phyloP scores from a whole-genome alignment of 1,140 invertebrate species.

The Drosophila busckii region DNA sequence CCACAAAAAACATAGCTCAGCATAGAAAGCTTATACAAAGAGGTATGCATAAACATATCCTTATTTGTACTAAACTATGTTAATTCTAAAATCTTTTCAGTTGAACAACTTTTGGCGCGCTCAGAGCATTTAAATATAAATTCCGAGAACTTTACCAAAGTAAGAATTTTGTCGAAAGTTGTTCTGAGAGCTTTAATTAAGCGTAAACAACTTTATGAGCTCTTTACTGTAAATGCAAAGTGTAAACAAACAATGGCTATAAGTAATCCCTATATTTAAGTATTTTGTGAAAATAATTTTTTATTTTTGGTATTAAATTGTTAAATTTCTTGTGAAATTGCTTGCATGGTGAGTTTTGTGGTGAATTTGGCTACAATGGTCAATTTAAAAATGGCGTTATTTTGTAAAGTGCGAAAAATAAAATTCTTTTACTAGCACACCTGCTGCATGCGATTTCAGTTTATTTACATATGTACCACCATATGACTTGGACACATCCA shows the following conservation, averaged over 20 bases:
- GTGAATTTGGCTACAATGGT: too few relatives aligned
- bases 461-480: not conserved
- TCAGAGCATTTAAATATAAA: constrained; percentile 8
- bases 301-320: too few relatives aligned
- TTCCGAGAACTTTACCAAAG: not conserved
- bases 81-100: constrained; percentile 1
- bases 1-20: not conserved
- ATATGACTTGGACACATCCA: too few relatives aligned
- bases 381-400: too few relatives aligned
- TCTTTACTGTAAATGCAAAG: not conserved
- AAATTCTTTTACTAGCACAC: too few relatives aligned
- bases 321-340: too few relatives aligned
- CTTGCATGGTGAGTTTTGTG: too few relatives aligned
- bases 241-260: not conserved
- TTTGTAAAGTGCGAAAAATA: too few relatives aligned
- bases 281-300: too few relatives aligned
- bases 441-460: constrained; percentile 6
- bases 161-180: constrained; percentile 19
- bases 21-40: constrained; percentile 5
- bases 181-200: constrained; percentile 5
- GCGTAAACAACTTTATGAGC: not conserved
- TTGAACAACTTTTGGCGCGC: constrained; percentile 14
- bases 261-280: not conserved
- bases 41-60: not conserved
- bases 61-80: too few relatives aligned